Base-by-base conservation (phyloP, 2,888 invertebrate genomes). In the Sminthurides aquaticus region DNA sequence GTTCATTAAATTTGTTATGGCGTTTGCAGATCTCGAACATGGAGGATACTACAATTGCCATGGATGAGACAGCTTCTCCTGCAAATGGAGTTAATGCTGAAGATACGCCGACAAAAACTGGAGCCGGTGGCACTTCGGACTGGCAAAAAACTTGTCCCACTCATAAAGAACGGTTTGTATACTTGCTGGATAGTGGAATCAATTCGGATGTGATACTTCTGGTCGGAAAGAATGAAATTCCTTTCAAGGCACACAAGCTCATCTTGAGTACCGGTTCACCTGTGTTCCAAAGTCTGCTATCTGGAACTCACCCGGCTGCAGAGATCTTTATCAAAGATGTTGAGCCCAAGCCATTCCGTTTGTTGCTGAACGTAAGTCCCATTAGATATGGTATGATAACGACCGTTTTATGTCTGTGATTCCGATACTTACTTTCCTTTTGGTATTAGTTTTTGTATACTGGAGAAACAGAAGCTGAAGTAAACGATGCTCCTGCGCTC, bases 131-230 rank as follows among this genome's bases (percentile, higher is more conserved):
- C 18, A 18, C 43, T 43, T 15, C 62, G 15, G 62, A 49, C 25
- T 63, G 62, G 62, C 62, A 63, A 22, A 63, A 63, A 49, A 57
- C 62, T 28, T 63, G 62, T 29, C 62, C 62, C 24, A 63, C 62
- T 3, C 62, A 63, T 20, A 63, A 63, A 49, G 62, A 63, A 20
- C 26, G 62, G 24, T 63, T 63, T 22, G 62, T 57, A 15, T 63
- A 63, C 26, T 48, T 63, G 3, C 27, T 63, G 49, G 62, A 63
- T 27, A 57, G 57, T 56, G 62, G 62, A 5, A 63, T 63, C 22
- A 57, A 57, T 27, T 48, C 48, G 20, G 62, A 63, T 49, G 62
- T 63, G 11, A 57, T 63, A 22, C 57, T 63, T 25, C 20, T 63
- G 3, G 62, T 63, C 3, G 62, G 62, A 3, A 63, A 63, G 28